Base-by-base conservation (phyloP, 2,797 vertebrate genomes). In the Nannoperca obscura region DNA sequence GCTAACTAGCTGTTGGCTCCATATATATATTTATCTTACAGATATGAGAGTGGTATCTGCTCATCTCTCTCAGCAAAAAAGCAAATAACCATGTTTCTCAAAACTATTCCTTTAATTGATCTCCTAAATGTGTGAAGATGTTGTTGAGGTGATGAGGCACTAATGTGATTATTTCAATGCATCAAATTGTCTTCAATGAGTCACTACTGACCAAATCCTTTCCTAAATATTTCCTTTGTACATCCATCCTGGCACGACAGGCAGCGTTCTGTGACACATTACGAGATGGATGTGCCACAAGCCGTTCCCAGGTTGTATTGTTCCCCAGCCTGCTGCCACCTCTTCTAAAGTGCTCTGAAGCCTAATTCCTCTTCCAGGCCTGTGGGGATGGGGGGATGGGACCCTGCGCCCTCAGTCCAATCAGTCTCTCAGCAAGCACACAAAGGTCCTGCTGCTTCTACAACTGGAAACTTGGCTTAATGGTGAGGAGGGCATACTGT, bases 391-490 rank as follows among this genome's bases (percentile, higher is more conserved):
- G 84, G 85, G 82, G 69, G 86, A 76, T 76, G 89, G 90, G 88
- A 84, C 80, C 81, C 67, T 5, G 30, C 59, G 64, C 82, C 82
- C 88, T 88, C 80, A 84, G 87, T 90, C 88, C 91, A 93, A 94
- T 91, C 91, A 91, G 89, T 87, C 90, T 91, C 89, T 84, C 92
- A 91, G 90, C 88, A 89, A 92, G 89, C 86, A 89, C 87, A 93
- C 88, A 91, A 92, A 93, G 86, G 84, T 90, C 91, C 91, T 86
- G 91, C 91, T 93, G 91, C 91, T 93, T 86, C 84, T 82, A 90
- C 90, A 91, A 88, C 91, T 90, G 84, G 83, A 92, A 89, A 87
- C 89, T 88, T 88, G 91, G 86, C 91, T 84, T 53, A 69, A 71
- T 20, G 74, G 86, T 13, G 81, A 86, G 71, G 60, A 86, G 83